phyloP scores from a whole-genome alignment of 2,113 vertebrate species.

The Syrmaticus mikado region DNA sequence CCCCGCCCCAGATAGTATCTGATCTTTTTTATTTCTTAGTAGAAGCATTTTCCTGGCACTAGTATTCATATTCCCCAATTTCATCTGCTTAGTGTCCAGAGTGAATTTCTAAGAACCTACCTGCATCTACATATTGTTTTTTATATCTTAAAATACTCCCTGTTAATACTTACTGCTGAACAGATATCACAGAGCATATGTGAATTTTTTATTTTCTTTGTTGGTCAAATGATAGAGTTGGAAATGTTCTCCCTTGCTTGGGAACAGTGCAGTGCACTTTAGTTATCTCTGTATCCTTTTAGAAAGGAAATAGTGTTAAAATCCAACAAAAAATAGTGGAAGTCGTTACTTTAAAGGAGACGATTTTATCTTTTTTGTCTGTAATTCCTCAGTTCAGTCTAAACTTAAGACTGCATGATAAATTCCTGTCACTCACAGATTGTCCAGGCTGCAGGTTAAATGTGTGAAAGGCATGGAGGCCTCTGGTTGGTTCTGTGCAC shows the following conservation, averaged over 20 bases:
- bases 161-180: not conserved
- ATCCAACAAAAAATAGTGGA: not conserved
- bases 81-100: not conserved
- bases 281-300: not conserved
- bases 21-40: constrained; percentile 6
- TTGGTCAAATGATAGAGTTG: not conserved
- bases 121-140: not conserved
- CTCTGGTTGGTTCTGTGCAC: not conserved
- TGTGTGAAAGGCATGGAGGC: not conserved
- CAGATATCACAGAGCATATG: not conserved
- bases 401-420: not conserved
- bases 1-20: not conserved
- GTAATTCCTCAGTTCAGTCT: not conserved
- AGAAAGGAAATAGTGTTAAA: not conserved
- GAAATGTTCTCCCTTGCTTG: not conserved
- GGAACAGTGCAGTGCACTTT: not conserved
- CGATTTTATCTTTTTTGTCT: not conserved
- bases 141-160: not conserved
- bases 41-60: not conserved
- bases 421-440: not conserved
- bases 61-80: not conserved
- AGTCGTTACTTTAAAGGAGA: not conserved
- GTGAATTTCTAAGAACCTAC: not conserved
- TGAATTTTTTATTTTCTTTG: not conserved
- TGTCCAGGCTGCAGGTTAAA: not conserved